Evolutionary conservation across 2,888 invertebrate genomes (phyloP).

Genomic region (Zeuzera pyrina): DNA sequence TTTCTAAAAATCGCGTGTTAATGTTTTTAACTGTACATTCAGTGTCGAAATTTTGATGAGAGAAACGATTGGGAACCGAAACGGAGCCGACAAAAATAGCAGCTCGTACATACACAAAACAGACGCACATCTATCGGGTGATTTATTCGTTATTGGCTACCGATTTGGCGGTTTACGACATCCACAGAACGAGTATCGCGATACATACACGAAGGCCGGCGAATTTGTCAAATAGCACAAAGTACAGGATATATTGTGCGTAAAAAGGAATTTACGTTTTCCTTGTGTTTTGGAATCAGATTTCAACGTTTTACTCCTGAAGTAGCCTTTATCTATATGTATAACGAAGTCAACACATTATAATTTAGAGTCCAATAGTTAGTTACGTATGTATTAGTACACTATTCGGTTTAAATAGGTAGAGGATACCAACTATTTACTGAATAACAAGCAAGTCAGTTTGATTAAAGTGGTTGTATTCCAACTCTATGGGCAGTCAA

Average conservation of each 20-base stretch:
- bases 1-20: conserved; percentile 1
- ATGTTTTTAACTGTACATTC: conserved; percentile 8
- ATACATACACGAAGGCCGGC: conserved; percentile 16
- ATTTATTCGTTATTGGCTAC: conserved; percentile 60
- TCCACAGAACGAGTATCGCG: conserved; percentile 19
- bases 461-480: too few relatives aligned
- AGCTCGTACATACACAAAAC: conserved; percentile 62
- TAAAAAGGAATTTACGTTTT: conserved; percentile 18
- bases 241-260: conserved; percentile 7
- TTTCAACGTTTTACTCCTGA: too few relatives aligned
- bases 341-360: too few relatives aligned
- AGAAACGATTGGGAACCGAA: conserved; percentile 30
- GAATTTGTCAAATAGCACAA: conserved; percentile 33
- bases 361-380: too few relatives aligned
- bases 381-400: too few relatives aligned
- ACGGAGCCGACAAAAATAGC: conserved; percentile 51
- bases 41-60: conserved; percentile 46
- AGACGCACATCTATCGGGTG: conserved; percentile 56
- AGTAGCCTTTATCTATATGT: too few relatives aligned
- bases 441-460: too few relatives aligned
- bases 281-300: too few relatives aligned
- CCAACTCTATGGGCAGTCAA: too few relatives aligned
- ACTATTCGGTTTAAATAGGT: too few relatives aligned
- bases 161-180: conserved; percentile 51
- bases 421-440: too few relatives aligned